Percentiles rank a stretch among this genome's conserved stretches.
Conservation (phyloP, 2,888 invertebrate genomes). For the Ennomos erosarius region DNA sequence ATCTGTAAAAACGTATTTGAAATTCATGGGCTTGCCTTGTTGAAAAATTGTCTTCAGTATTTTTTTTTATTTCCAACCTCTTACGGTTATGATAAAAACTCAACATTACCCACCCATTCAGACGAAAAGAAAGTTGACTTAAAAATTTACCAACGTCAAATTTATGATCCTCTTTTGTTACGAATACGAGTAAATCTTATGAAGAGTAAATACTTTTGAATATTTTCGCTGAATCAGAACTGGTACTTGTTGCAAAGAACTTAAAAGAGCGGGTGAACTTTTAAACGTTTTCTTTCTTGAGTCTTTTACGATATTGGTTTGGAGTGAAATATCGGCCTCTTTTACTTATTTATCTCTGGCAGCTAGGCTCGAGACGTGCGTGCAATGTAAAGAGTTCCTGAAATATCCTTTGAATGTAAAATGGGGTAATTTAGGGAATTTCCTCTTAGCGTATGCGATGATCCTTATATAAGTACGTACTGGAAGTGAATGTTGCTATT, state of each 20-base stretch:
- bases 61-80: slow-evolving; percentile 69
- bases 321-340: slow-evolving; percentile 71
- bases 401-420: slow-evolving; percentile 62
- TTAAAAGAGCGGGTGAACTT: slow-evolving; percentile 45
- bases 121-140: slow-evolving; percentile 56
- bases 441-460: slow-evolving; percentile 47
- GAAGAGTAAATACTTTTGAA: slow-evolving; percentile 31
- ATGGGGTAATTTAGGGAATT: slow-evolving; percentile 60
- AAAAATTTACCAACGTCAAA: slow-evolving; percentile 53
- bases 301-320: slow-evolving; percentile 73
- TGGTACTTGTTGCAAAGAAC: slow-evolving; percentile 35
- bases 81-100: slow-evolving; percentile 63
- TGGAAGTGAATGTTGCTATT: slow-evolving; percentile 23
- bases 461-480: slow-evolving; percentile 37
- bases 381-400: slow-evolving; percentile 60
- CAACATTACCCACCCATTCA: slow-evolving; percentile 48
- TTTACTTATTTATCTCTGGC: slow-evolving; percentile 74
- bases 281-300: slow-evolving; percentile 57
- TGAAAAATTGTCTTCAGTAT: slow-evolving; percentile 75
- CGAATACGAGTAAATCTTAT: slow-evolving; percentile 43
- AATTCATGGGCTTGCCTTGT: slow-evolving; percentile 75
- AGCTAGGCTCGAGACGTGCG: slow-evolving; percentile 66
- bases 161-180: slow-evolving; percentile 50
- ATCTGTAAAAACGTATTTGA: slow-evolving; percentile 79
- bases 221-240: slow-evolving; percentile 36